Evolutionary conservation across 1,140 invertebrate species (phyloP), one percentile per base, ranked within the genome.

Genomic region (Atopsyche davidsoni): DNA sequence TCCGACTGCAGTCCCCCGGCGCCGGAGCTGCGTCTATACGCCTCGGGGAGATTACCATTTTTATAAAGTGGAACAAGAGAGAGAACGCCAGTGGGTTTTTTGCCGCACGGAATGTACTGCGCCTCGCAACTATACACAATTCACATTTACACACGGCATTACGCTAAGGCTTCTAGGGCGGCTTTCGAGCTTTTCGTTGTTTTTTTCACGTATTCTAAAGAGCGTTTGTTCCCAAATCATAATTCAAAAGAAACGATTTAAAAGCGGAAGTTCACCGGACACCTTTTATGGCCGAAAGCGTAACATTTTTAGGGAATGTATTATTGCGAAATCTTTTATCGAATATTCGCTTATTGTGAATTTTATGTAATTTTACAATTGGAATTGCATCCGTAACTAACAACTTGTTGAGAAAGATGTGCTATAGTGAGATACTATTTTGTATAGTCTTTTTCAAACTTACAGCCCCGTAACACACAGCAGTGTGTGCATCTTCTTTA

Each of bases 41-140:
- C 32, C 22, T 38, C 39, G 39, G 47, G 22, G 21, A 22, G 49
- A 51, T 51, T 51, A 51, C 32, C 49, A 51, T 51, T 51, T 51
- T 51, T 51, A 51, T 51, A 51, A 51, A 51, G 46, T 46, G 46
- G 19, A 19, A 22, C 19, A 39, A 28, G 35, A n/a, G 21, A 25
- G n/a, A 44, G 14, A 17, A 18, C 38, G 38, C 23, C 4, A n/a
- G 41, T 14, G 32, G 32, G n/a, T 34, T 34, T 34, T 34, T 34
- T 34, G 4, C 32, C n/a, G n/a, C 3, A 34, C 32, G n/a, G n/a
- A 13, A 34, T 34, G 32, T n/a, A 34, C 16, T 34, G 32, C 16
- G n/a, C 25, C 25, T 34, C 32, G 32, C n/a, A 3, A 16, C 32
- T 34, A n/a, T 34, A 16, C 11, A 16, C n/a, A 34, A 34, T 34